A percentile compares a stretch with the other conserved stretches of the same genome.
Evolutionary conservation across 2,888 invertebrate species (phyloP).

Genomic region (Melolontha melolontha): DNA sequence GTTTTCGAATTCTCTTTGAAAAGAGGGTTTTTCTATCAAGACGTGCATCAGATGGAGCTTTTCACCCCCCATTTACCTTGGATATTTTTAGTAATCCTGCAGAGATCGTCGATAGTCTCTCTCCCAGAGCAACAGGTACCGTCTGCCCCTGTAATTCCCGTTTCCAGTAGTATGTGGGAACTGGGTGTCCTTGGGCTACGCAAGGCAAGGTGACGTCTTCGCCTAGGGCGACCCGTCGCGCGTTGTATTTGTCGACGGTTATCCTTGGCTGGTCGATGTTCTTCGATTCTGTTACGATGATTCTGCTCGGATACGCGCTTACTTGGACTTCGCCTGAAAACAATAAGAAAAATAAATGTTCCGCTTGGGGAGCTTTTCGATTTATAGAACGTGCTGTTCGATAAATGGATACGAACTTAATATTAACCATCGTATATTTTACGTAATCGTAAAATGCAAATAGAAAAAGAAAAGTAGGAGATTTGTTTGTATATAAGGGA

Average conservation of each 20-base stretch:
- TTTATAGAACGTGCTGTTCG: too few relatives aligned
- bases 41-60: background rate
- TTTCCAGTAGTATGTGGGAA: slow-evolving; percentile 85
- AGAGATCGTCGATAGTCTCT: slow-evolving; percentile 70
- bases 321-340: slow-evolving; percentile 69
- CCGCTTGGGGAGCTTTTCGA: too few relatives aligned
- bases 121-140: slow-evolving; percentile 76
- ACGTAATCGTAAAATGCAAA: too few relatives aligned
- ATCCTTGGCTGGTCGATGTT: slow-evolving; percentile 81
- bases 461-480: too few relatives aligned
- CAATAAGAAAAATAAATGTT: slow-evolving; percentile 1
- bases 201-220: slow-evolving; percentile 82
- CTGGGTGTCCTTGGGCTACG: slow-evolving; percentile 84
- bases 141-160: slow-evolving; percentile 78
- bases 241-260: slow-evolving; percentile 77
- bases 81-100: slow-evolving; percentile 77
- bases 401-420: too few relatives aligned
- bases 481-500: too few relatives aligned
- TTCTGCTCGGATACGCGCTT: slow-evolving; percentile 73
- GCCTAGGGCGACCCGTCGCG: slow-evolving; percentile 76
- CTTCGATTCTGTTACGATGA: slow-evolving; percentile 81
- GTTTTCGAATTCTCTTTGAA: too few relatives aligned
- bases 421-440: too few relatives aligned
- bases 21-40: too few relatives aligned
- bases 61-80: slow-evolving; percentile 64